These are phyloP conservation scores for Erebia epiphron DNA, from an alignment of 2,888 invertebrate species.

Conservation along the genomic window DNA sequence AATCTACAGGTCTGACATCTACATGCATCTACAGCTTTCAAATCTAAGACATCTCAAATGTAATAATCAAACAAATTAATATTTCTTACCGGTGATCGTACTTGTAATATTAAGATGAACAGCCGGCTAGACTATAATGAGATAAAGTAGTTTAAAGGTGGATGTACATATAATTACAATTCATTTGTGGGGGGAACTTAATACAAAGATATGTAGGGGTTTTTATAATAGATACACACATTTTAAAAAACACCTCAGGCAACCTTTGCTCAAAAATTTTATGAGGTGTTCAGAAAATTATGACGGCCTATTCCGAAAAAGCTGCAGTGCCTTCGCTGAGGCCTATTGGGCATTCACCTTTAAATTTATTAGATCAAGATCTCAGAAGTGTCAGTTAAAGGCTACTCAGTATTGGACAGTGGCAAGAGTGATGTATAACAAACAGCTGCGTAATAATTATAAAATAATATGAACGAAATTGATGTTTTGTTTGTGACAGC, in stretches of 20 bases:
- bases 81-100: slow-evolving; percentile 16
- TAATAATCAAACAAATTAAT: slow-evolving; percentile 24
- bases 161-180: neutral
- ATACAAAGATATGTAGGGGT: too few species aligned
- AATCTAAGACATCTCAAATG: slow-evolving; percentile 21
- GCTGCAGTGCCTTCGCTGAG: too few species aligned
- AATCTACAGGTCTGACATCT: slow-evolving; percentile 13
- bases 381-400: slow-evolving; percentile 22
- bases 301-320: too few species aligned
- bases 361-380: slow-evolving; percentile 14
- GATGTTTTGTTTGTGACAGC: slow-evolving; percentile 6
- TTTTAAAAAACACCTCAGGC: too few species aligned
- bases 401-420: slow-evolving; percentile 18
- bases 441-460: slow-evolving; percentile 11
- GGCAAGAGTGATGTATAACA: slow-evolving; percentile 19
- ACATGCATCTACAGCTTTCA: slow-evolving; percentile 10
- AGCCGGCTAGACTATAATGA: slow-evolving; percentile 6
- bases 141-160: neutral
- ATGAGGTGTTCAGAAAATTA: too few species aligned
- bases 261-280: too few species aligned
- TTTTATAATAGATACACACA: too few species aligned
- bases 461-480: slow-evolving; percentile 14
- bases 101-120: slow-evolving; percentile 19
- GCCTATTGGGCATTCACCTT: too few species aligned
- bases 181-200: too few species aligned